Percentiles rank a stretch among this genome's conserved stretches.
Conservation (phyloP, 2,888 invertebrate genomes). For the Cephus nigrinus region DNA sequence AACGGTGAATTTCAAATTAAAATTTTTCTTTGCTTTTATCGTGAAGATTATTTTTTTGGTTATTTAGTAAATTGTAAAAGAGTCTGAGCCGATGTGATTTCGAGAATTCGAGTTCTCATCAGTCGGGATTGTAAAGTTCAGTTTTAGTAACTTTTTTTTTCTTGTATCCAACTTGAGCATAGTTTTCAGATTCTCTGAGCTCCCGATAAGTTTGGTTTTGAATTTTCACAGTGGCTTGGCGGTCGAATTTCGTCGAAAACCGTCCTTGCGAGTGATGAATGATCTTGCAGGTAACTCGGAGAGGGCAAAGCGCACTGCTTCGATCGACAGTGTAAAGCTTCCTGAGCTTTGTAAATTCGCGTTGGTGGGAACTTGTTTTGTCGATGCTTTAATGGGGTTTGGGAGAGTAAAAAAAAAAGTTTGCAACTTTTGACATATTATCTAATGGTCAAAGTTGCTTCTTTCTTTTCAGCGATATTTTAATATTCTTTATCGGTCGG, state of each 20-base stretch:
- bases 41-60: background rate
- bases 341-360: background rate
- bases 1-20: background rate
- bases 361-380: background rate
- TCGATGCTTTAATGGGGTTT: background rate
- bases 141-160: background rate
- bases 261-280: background rate
- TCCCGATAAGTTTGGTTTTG: background rate
- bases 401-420: background rate
- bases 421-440: background rate
- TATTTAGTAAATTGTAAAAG: too few relatives aligned
- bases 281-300: background rate
- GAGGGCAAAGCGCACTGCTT: background rate
- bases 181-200: background rate
- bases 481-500: background rate
- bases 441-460: background rate
- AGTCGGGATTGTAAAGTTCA: background rate
- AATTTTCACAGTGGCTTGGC: background rate
- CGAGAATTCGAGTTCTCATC: background rate
- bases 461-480: background rate
- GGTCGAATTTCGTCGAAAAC: background rate
- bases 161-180: background rate
- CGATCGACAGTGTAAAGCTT: background rate
- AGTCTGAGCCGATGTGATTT: too few relatives aligned
- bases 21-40: background rate